These are phyloP conservation scores for Danio aesculapii DNA, from an alignment of 2,797 vertebrate genomes.

Conservation along the genomic window DNA sequence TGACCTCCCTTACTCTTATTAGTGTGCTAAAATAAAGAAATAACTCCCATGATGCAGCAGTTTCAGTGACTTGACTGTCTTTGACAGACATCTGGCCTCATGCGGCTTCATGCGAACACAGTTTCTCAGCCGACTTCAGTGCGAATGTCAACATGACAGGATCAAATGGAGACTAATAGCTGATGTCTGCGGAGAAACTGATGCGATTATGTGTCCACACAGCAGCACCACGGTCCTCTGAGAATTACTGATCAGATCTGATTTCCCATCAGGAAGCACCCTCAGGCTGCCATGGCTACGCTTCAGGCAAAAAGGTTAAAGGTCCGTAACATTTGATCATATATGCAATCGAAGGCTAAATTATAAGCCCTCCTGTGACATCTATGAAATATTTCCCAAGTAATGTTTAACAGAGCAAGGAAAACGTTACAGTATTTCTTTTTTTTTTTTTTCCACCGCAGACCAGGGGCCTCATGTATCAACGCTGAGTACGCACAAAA, in stretches of 20 bases:
- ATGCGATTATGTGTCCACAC: conserved; percentile 56
- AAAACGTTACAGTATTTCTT: too few species aligned
- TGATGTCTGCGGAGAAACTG: conserved; percentile 50
- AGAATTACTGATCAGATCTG: not conserved
- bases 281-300: not conserved
- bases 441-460: too few species aligned
- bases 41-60: conserved; percentile 61
- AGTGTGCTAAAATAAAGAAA: not conserved
- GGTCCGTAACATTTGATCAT: not conserved
- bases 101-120: not conserved
- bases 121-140: not conserved
- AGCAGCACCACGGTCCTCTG: not conserved
- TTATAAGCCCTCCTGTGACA: too few species aligned
- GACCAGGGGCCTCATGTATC: too few species aligned
- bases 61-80: conserved; percentile 64
- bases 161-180: conserved; percentile 20
- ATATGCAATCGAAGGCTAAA: too few species aligned
- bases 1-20: conserved; percentile 14
- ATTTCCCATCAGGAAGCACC: not conserved
- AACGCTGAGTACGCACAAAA: too few species aligned
- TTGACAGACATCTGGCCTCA: conserved; percentile 64
- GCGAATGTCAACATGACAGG: conserved; percentile 21
- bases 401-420: too few species aligned
- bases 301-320: not conserved
- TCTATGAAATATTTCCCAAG: too few species aligned